Conservation (phyloP, 2,113 vertebrate species). For the Gallinago undulata region DNA sequence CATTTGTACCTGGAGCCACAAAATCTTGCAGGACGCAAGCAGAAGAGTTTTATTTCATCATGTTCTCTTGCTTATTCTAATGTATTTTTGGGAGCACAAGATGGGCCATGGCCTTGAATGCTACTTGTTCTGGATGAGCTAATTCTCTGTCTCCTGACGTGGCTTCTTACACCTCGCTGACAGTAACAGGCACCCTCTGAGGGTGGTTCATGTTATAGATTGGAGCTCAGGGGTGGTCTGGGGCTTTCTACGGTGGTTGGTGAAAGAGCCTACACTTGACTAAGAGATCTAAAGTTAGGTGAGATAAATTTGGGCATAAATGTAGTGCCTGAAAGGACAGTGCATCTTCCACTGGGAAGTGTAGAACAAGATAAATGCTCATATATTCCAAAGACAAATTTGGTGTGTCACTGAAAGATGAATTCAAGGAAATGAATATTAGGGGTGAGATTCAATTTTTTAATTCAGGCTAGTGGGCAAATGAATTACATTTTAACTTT, state of each 20-base stretch:
- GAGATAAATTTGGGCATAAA: neutral
- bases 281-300: neutral
- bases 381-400: neutral
- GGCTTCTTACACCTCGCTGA: neutral
- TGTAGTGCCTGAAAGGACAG: neutral
- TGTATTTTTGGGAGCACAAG: neutral
- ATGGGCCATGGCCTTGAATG: neutral
- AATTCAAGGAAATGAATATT: neutral
- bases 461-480: neutral
- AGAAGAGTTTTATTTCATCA: neutral
- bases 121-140: neutral
- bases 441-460: neutral
- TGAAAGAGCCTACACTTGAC: neutral
- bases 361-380: neutral
- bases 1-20: neutral
- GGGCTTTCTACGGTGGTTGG: neutral
- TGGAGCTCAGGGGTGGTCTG: neutral
- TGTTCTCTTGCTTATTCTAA: neutral
- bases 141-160: neutral
- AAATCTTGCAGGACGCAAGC: neutral
- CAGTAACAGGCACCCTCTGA: neutral
- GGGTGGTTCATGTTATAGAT: neutral
- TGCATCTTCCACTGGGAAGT: neutral
- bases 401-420: neutral
- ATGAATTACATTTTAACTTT: neutral